These are phyloP conservation scores for Tyto alba DNA, from an alignment of 2,113 vertebrate genomes.

Conservation along the genomic window DNA sequence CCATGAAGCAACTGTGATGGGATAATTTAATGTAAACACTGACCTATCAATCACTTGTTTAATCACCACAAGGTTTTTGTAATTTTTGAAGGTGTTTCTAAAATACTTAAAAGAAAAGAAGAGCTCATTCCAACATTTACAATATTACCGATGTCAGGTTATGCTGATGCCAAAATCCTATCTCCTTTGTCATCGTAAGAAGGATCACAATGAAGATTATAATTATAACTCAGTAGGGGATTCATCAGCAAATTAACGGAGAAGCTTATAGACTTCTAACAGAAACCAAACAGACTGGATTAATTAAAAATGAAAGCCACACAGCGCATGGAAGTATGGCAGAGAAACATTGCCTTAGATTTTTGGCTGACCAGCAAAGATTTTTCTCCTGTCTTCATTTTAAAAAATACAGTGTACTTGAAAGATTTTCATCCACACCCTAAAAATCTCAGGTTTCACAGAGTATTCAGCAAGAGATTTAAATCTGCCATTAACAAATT, in stretches of 20 bases:
- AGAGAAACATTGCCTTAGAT: background rate
- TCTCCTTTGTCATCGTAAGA: background rate
- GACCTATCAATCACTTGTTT: background rate
- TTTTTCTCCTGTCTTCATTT: background rate
- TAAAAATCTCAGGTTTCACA: background rate
- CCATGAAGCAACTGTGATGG: conserved; percentile 33
- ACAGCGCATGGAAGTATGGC: background rate
- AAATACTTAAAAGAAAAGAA: background rate
- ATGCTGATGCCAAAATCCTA: background rate
- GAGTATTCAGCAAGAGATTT: background rate
- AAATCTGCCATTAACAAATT: background rate
- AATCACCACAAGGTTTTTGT: background rate
- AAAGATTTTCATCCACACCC: background rate
- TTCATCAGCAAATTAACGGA: conserved; percentile 7
- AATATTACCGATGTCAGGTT: background rate
- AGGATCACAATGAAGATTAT: background rate
- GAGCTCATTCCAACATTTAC: background rate
- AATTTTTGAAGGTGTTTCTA: background rate
- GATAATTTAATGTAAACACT: conserved; percentile 38
- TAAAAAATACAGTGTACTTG: background rate
- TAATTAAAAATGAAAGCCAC: conserved; percentile 6
- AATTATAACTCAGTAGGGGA: background rate
- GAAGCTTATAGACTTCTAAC: background rate
- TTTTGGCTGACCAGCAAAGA: background rate
- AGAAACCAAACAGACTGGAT: background rate